phyloP scores from a whole-genome alignment of 2,797 vertebrate species.

The Halcyon smyrnensis region DNA sequence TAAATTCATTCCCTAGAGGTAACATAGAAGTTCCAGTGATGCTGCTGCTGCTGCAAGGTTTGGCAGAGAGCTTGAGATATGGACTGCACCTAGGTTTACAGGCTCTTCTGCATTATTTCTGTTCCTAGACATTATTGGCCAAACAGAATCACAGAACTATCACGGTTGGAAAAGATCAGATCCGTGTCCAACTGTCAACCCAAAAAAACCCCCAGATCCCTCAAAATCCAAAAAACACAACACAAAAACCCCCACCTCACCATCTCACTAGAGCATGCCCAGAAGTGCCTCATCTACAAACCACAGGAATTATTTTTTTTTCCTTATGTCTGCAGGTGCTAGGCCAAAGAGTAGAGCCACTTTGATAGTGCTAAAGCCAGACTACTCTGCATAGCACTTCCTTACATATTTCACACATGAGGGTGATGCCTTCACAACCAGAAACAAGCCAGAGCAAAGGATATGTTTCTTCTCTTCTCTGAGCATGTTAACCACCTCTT shows the following conservation, averaged over 20 bases:
- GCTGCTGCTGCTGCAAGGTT: background rate
- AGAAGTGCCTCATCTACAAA: background rate
- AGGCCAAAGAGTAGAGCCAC: background rate
- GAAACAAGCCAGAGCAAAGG: background rate
- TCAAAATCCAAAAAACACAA: too few relatives aligned
- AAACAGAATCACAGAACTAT: background rate
- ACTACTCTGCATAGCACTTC: fast-evolving
- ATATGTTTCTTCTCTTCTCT: background rate
- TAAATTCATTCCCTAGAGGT: background rate
- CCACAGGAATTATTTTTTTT: background rate
- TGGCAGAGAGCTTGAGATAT: background rate
- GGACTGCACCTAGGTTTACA: background rate
- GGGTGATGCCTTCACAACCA: background rate
- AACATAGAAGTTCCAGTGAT: background rate
- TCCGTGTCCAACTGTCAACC: too few relatives aligned
- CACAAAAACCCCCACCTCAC: too few relatives aligned
- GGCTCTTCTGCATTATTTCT: background rate
- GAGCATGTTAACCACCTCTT: background rate
- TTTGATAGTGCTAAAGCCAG: background rate
- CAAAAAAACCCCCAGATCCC: too few relatives aligned
- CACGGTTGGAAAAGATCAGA: too few relatives aligned
- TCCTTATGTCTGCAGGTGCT: background rate
- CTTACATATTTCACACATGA: background rate
- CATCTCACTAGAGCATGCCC: too few relatives aligned
- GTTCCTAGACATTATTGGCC: background rate